A percentile compares a stretch with the other conserved stretches of the same genome.
Evolutionary conservation across 2,797 vertebrate genomes (phyloP).

Genomic region (Thaleichthys pacificus): DNA sequence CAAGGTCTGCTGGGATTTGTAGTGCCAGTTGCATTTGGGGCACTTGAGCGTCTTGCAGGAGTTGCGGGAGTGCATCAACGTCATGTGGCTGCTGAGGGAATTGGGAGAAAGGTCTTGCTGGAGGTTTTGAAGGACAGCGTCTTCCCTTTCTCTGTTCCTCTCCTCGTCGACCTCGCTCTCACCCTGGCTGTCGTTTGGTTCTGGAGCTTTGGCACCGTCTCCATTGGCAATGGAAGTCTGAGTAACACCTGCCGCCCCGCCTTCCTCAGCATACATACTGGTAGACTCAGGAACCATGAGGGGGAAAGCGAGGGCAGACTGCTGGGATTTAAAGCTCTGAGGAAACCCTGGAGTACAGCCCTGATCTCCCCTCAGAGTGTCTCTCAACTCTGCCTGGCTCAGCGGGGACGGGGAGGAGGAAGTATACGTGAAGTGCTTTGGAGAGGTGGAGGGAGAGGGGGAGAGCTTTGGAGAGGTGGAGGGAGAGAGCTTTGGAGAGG

Average conservation of each 20-base stretch:
- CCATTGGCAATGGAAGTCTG: slow-evolving; percentile 84
- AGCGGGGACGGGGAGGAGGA: slow-evolving; percentile 86
- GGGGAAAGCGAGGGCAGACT: slow-evolving; percentile 69
- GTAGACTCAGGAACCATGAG: slow-evolving; percentile 62
- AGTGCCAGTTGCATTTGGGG: slow-evolving; percentile 99
- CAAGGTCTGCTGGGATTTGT: slow-evolving; percentile 99
- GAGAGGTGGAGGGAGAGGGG: slow-evolving; percentile 86
- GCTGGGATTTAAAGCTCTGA: slow-evolving; percentile 99
- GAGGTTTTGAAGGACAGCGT: slow-evolving; percentile 70
- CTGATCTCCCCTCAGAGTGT: slow-evolving; percentile 87
- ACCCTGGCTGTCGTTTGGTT: slow-evolving; percentile 86
- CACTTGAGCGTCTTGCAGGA: slow-evolving; percentile 99
- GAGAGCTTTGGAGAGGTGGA: slow-evolving; percentile 71
- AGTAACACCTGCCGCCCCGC: slow-evolving; percentile 72
- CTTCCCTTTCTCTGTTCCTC: slow-evolving; percentile 62
- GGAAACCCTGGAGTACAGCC: slow-evolving; percentile 82
- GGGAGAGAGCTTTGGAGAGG: slow-evolving; percentile 72
- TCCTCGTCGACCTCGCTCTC: slow-evolving; percentile 66
- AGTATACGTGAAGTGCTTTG: slow-evolving; percentile 82
- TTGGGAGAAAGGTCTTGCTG: slow-evolving; percentile 84
- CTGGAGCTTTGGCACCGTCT: slow-evolving; percentile 93
- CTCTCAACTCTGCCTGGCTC: slow-evolving; percentile 89
- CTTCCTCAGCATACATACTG: slow-evolving; percentile 83
- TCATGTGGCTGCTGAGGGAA: slow-evolving; percentile 86
- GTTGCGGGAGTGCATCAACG: slow-evolving; percentile 98